A percentile compares a stretch with the other conserved stretches of the same genome.
Conservation (phyloP, 37 sponge, comb jelly and placozoan genomes). For the Beroe ovata region DNA sequence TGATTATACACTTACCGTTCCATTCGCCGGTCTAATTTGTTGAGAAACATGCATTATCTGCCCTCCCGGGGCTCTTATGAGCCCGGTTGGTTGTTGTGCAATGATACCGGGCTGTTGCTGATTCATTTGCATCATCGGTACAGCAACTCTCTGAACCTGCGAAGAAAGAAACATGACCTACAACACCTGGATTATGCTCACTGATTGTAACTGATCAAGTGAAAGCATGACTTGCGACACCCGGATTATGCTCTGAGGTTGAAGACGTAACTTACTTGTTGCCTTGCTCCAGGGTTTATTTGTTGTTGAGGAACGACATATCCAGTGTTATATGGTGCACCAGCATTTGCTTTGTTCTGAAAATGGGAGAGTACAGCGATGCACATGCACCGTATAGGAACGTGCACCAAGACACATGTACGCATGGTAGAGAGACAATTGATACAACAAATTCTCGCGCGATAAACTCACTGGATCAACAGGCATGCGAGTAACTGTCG, state of each 20-base stretch:
- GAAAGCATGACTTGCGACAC: too few species aligned
- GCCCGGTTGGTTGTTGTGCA: neutral
- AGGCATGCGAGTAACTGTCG: neutral
- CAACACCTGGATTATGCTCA: too few species aligned
- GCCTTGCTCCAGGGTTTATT: neutral
- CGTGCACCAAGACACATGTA: too few species aligned
- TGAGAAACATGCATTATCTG: constrained; percentile 36
- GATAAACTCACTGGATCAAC: neutral
- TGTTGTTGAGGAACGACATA: constrained; percentile 9
- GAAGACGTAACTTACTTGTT: neutral
- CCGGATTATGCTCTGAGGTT: neutral
- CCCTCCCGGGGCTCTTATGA: neutral
- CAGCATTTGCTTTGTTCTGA: neutral
- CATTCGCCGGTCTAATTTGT: neutral
- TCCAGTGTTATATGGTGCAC: neutral
- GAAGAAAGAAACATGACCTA: too few species aligned
- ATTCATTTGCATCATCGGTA: constrained; percentile 42
- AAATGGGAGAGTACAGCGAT: too few species aligned
- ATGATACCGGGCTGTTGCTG: neutral
- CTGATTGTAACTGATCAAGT: too few species aligned
- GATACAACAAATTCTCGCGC: neutral
- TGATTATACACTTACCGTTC: neutral
- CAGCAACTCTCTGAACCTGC: constrained; percentile 10
- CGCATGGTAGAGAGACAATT: neutral
- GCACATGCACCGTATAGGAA: too few species aligned